Conservation (phyloP, 2,113 vertebrate species). For the Indri indri region DNA sequence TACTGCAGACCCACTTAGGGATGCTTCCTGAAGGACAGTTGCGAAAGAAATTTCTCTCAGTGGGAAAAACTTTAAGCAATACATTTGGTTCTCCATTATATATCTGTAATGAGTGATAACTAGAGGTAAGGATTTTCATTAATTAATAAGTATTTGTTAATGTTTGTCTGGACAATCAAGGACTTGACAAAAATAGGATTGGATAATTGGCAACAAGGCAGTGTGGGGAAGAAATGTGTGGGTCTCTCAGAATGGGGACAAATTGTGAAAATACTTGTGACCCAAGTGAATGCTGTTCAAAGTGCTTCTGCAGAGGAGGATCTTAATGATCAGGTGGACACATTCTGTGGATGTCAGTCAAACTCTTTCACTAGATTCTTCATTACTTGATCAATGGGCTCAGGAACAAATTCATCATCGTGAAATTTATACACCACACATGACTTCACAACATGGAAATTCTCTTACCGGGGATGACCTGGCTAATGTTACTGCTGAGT, state of each 20-base stretch:
- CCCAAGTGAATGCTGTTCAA: neutral
- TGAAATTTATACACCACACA: neutral
- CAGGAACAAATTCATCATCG: neutral
- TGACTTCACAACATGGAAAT: neutral
- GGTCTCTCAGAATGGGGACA: neutral
- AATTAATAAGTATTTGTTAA: neutral
- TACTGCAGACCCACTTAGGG: neutral
- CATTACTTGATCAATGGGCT: neutral
- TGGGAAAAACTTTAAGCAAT: neutral
- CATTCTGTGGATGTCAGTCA: neutral
- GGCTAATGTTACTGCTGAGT: neutral
- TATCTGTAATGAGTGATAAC: neutral
- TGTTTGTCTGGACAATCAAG: neutral
- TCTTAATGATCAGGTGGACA: neutral
- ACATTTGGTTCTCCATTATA: neutral
- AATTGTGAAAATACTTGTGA: neutral
- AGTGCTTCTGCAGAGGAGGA: neutral
- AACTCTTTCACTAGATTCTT: neutral
- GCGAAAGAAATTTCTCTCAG: neutral
- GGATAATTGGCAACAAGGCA: neutral
- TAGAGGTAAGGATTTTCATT: neutral
- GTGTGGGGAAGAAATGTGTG: neutral
- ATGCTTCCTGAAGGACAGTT: neutral
- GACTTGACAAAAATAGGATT: neutral
- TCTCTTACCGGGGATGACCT: neutral